phyloP scores from a whole-genome alignment of 2,113 vertebrate genomes.

The Cardinalis cardinalis region DNA sequence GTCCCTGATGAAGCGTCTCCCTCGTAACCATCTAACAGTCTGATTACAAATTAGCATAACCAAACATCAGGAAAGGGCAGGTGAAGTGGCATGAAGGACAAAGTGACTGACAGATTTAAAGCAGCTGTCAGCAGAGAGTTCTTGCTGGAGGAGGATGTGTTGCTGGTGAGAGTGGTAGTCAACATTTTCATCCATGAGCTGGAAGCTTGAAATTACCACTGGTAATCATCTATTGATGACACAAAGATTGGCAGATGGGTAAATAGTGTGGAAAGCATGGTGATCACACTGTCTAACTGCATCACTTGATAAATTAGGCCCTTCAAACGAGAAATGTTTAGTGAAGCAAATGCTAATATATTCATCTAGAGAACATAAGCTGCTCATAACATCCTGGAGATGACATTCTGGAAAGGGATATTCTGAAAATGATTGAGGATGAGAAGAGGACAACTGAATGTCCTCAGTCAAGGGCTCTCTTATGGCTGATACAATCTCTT shows the following conservation, averaged over 20 bases:
- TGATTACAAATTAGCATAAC: conserved; percentile 9
- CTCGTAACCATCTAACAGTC: not conserved
- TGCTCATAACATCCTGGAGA: not conserved
- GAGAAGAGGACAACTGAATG: not conserved
- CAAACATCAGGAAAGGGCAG: not conserved
- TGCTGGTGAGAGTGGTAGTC: not conserved
- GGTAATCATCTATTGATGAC: conserved; percentile 40
- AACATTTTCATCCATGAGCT: not conserved
- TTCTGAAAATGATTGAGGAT: not conserved
- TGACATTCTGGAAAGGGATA: not conserved
- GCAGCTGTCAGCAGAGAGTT: conserved; percentile 8
- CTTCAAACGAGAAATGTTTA: not conserved
- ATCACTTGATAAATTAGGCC: conserved; percentile 28
- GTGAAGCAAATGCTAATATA: conserved; percentile 11
- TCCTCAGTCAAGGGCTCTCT: not conserved
- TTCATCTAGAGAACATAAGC: not conserved
- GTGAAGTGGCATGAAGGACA: conserved; percentile 7
- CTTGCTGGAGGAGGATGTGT: not conserved
- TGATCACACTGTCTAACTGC: not conserved
- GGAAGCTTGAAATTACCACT: not conserved
- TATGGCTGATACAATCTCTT: not conserved
- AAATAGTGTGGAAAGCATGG: not conserved
- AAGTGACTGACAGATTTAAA: conserved; percentile 33
- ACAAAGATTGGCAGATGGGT: conserved; percentile 32
- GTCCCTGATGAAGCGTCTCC: not conserved